Evolutionary conservation across 37 sponge, comb jelly and placozoan genomes (phyloP).

Genomic region (Trichoplax adhaerens): DNA sequence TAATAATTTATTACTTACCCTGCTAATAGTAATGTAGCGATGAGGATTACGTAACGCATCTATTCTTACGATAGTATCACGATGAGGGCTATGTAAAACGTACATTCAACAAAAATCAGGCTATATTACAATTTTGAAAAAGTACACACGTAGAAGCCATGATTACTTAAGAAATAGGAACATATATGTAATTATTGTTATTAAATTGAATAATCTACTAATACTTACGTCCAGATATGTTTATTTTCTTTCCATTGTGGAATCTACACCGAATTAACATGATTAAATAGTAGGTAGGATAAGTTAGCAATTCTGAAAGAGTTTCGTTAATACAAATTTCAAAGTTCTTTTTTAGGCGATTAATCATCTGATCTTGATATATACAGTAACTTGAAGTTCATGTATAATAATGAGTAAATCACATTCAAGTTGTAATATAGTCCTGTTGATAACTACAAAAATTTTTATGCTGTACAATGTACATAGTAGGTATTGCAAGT

Average conservation of each 20-base stretch:
- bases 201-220: too few species aligned
- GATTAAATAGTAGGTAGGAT: not conserved
- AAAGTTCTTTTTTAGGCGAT: not conserved
- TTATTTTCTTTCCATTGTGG: conserved; percentile 18
- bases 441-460: too few species aligned
- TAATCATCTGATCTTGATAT: not conserved
- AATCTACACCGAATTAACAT: not conserved
- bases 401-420: too few species aligned
- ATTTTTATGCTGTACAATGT: too few species aligned
- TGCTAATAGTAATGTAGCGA: conserved; percentile 21
- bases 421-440: too few species aligned
- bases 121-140: too few species aligned
- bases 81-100: conserved; percentile 3
- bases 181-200: too few species aligned
- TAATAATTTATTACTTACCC: conserved; percentile 4
- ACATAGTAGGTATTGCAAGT: too few species aligned
- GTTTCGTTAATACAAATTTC: too few species aligned
- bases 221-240: not conserved
- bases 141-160: too few species aligned
- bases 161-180: too few species aligned
- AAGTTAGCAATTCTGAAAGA: not conserved
- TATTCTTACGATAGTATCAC: conserved; percentile 11
- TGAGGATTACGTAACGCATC: conserved; percentile 14
- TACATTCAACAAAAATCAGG: too few species aligned
- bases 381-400: not conserved